Percentiles rank a stretch among this genome's conserved stretches.
phyloP scores from a whole-genome alignment of 2,888 invertebrate species.

The Chaetoderma sp. region DNA sequence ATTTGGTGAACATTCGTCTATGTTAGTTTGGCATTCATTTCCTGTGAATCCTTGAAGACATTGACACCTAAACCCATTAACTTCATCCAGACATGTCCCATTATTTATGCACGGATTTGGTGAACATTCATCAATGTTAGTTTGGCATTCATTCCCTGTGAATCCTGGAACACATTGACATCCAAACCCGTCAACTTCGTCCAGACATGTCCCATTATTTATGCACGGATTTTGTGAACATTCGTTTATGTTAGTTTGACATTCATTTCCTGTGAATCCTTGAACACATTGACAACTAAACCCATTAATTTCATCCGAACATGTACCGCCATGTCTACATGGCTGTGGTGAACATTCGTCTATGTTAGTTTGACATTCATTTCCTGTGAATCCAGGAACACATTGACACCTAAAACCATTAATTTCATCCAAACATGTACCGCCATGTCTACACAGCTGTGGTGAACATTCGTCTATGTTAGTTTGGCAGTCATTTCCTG shows the following conservation, averaged over 20 bases:
- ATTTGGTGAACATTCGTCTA: background rate
- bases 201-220: background rate
- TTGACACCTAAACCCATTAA: background rate
- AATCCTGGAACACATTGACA: constrained; percentile 6
- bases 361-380: too few species aligned
- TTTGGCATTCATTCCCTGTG: background rate
- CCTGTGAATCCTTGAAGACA: constrained; percentile 4
- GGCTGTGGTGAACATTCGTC: too few species aligned
- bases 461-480: too few species aligned
- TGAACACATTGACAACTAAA: constrained; percentile 13
- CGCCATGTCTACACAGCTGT: too few species aligned
- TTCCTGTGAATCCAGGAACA: too few species aligned
- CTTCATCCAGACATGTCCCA: background rate
- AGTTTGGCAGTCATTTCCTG: too few species aligned
- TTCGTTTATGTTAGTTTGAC: constrained; percentile 1
- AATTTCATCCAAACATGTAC: too few species aligned
- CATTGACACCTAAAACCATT: too few species aligned
- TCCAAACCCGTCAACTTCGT: background rate
- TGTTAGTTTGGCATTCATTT: background rate
- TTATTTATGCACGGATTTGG: background rate
- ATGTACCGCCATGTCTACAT: too few species aligned
- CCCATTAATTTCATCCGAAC: too few species aligned
- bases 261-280: background rate
- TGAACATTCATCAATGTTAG: background rate
- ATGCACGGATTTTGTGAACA: background rate